Evolutionary conservation across 2,113 vertebrate species (phyloP).

Genomic region (Phylloscopus whistleri): DNA sequence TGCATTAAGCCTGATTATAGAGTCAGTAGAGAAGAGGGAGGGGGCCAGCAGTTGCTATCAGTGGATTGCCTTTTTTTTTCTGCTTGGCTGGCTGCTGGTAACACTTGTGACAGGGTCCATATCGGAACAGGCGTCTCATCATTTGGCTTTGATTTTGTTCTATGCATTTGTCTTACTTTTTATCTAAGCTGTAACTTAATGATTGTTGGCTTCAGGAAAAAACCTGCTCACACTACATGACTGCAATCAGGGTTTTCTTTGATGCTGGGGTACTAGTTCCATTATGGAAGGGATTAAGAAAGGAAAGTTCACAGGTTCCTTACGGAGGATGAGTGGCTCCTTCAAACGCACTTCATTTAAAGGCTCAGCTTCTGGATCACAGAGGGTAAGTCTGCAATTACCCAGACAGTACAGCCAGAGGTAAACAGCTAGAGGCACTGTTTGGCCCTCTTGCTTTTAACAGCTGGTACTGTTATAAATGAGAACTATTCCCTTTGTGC

Average conservation of each 20-base stretch:
- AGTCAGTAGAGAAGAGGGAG: constrained; percentile 71
- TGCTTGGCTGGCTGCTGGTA: constrained; percentile 60
- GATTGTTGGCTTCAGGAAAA: neutral
- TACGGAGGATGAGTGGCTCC: constrained; percentile 78
- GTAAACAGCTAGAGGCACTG: neutral
- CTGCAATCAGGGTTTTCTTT: constrained; percentile 15
- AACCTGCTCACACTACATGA: neutral
- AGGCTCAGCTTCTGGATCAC: constrained; percentile 87
- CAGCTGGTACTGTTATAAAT: neutral
- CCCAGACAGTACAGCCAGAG: neutral
- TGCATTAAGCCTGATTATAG: constrained; percentile 96
- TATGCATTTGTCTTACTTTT: neutral
- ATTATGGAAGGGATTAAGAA: constrained; percentile 68
- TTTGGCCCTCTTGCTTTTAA: neutral
- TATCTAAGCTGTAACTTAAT: neutral
- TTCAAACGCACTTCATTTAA: constrained; percentile 88
- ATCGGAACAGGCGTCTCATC: neutral
- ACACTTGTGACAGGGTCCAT: constrained; percentile 21
- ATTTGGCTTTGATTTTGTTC: neutral
- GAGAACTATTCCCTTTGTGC: neutral
- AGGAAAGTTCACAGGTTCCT: constrained; percentile 61
- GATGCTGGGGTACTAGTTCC: neutral
- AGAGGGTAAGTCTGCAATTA: constrained; percentile 84
- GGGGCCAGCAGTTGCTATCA: constrained; percentile 65
- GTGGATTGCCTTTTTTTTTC: constrained; percentile 77